Conservation (phyloP, 2,888 invertebrate species). For the Leptopilina myrica region DNA sequence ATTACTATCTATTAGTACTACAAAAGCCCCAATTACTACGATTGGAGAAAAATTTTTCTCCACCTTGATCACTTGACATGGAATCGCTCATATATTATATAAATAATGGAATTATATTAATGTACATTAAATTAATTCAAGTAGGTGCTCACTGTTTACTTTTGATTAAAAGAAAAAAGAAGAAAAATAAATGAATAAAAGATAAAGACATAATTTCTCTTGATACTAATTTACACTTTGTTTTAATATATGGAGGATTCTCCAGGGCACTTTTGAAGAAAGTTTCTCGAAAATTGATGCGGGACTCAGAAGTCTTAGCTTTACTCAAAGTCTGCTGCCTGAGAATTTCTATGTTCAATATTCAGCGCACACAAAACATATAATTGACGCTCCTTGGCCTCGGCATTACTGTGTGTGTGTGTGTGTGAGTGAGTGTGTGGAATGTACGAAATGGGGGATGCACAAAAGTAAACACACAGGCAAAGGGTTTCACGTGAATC, state of each 20-base stretch:
- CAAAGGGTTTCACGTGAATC: conserved; percentile 21
- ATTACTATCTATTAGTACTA: no score
- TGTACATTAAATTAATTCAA: no score
- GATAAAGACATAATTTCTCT: not conserved
- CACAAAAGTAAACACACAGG: not conserved
- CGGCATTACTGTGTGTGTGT: conserved; percentile 24
- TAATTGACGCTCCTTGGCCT: conserved; percentile 63
- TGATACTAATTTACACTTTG: not conserved
- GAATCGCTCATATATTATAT: no score
- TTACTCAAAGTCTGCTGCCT: conserved; percentile 32
- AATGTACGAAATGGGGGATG: not conserved
- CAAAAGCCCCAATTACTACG: no score
- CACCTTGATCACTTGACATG: no score
- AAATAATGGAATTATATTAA: no score
- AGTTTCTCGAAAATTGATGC: conserved; percentile 59
- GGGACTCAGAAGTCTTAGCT: conserved; percentile 23
- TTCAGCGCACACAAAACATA: conserved; percentile 51
- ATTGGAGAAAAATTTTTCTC: no score
- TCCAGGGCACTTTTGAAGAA: conserved; percentile 51
- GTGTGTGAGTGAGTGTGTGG: not conserved
- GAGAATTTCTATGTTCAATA: conserved; percentile 49
- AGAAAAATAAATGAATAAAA: no score
- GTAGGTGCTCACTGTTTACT: not conserved
- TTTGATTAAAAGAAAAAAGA: not conserved
- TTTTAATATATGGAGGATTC: conserved; percentile 6